Evolutionary conservation across 2,888 invertebrate species (phyloP).

Genomic region (Eilema depressum): DNA sequence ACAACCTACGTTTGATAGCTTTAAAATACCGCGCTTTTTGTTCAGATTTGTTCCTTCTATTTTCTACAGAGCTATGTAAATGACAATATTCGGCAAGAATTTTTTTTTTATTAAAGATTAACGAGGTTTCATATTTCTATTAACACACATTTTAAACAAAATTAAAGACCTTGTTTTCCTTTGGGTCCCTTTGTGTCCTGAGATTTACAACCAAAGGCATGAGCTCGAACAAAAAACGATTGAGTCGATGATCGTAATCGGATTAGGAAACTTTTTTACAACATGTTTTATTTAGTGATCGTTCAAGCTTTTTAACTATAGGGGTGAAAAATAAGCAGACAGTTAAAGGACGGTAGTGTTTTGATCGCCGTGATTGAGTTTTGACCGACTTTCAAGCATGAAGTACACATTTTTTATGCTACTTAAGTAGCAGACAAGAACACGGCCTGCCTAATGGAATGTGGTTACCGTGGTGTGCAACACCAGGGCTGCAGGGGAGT

Average conservation of each 20-base stretch:
- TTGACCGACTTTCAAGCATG: too few relatives aligned
- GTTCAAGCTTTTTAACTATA: background rate
- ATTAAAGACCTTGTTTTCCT: background rate
- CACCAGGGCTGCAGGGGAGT: too few relatives aligned
- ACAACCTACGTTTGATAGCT: background rate
- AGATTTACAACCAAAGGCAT: background rate
- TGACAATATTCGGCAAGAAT: background rate
- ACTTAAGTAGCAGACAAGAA: too few relatives aligned
- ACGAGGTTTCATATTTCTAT: background rate
- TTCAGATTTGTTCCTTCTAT: background rate
- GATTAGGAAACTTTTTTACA: conserved; percentile 3
- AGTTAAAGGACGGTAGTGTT: too few relatives aligned
- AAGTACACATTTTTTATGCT: too few relatives aligned
- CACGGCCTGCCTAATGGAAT: too few relatives aligned
- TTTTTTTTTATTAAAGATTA: background rate
- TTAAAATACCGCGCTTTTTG: background rate
- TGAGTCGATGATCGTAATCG: conserved; percentile 5
- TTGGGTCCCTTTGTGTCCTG: background rate
- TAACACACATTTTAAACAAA: background rate
- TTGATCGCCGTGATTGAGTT: too few relatives aligned
- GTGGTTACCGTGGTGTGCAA: too few relatives aligned
- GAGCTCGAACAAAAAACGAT: conserved; percentile 3
- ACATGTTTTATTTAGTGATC: background rate
- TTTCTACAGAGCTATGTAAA: background rate
- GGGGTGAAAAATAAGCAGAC: background rate